Conservation (phyloP, 2,888 invertebrate genomes). For the Drosophila conformis region DNA sequence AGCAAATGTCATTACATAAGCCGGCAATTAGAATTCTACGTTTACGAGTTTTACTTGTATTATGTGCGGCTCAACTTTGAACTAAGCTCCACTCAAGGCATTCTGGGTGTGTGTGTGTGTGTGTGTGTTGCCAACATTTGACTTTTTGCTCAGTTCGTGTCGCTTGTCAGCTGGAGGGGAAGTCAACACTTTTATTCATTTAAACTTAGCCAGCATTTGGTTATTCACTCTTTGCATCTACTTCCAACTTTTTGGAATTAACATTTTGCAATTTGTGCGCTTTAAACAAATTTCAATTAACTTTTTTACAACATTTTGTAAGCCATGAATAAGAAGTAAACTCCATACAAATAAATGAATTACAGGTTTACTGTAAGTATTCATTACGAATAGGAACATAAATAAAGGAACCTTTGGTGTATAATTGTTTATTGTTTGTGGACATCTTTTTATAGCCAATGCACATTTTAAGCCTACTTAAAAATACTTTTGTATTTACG, state of each 20-base stretch:
- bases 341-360: not conserved
- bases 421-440: not conserved
- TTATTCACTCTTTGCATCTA: constrained; percentile 31
- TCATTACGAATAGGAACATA: not conserved
- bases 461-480: not conserved
- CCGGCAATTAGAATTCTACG: constrained; percentile 43
- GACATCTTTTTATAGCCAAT: rapidly evolving
- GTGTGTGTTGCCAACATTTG: constrained; percentile 20
- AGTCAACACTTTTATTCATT: constrained; percentile 38
- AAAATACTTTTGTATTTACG: not conserved
- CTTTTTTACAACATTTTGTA: constrained; percentile 4
- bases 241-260: constrained; percentile 23
- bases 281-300: constrained; percentile 3
- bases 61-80: constrained; percentile 16
- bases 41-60: constrained; percentile 21
- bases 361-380: not conserved
- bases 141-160: constrained; percentile 42
- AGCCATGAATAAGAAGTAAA: not conserved
- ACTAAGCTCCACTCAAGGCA: constrained; percentile 16
- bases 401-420: not conserved
- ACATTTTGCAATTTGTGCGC: constrained; percentile 4
- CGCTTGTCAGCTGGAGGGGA: constrained; percentile 8
- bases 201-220: constrained; percentile 24
- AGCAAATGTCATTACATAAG: constrained; percentile 43
- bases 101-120: not conserved